Base-by-base conservation (phyloP, 1,140 invertebrate genomes). In the Harlomillsia oculata region DNA sequence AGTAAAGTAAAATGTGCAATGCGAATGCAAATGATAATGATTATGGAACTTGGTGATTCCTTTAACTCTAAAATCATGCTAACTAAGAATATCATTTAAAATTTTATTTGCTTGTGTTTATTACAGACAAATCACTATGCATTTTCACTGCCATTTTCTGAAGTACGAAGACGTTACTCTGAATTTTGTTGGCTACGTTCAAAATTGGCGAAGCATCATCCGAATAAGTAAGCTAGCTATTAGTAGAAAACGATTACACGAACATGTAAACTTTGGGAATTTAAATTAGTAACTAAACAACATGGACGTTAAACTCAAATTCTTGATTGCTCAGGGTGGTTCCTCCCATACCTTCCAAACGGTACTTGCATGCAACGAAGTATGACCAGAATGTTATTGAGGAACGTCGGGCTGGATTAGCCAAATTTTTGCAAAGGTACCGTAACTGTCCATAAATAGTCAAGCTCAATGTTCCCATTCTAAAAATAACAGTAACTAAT, bases 371-470 rank as follows among this genome's bases (percentile, higher is more conserved):
- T 25, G 41, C 56, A 34, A 61, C 59, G 4, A 65, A 62, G 30
- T 65, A 62, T 30, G 56, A 62, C 37, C 50, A 50, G 20, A 56
- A 60, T 23, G 41, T 65, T n/a, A 65, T 65, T 40, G 52, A 62
- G 32, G 43, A 53, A 13, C 41, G 63, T 6, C 26, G 63, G 18
- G 13, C 18, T 2, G 63, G 63, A 11, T 51, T 65, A 9, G 60
- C 37, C 13, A 62, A 62, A 29, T 65, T 65, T 43, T 40, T 65
- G 5, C 63, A 65, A 52, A 59, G 62, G 62, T 60, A 37, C 46
- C n/a, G n/a, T n/a, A n/a, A n/a, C n/a, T n/a, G n/a, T n/a, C n/a
- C n/a, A n/a, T n/a, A 2, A 16, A 28, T 2, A 18, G 44, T 46
- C 21, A 46, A 46, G 28, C 11, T 20, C 11, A 20, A 26, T 44